Conservation (phyloP, 2,113 vertebrate genomes). For the Muscicapa adusta region DNA sequence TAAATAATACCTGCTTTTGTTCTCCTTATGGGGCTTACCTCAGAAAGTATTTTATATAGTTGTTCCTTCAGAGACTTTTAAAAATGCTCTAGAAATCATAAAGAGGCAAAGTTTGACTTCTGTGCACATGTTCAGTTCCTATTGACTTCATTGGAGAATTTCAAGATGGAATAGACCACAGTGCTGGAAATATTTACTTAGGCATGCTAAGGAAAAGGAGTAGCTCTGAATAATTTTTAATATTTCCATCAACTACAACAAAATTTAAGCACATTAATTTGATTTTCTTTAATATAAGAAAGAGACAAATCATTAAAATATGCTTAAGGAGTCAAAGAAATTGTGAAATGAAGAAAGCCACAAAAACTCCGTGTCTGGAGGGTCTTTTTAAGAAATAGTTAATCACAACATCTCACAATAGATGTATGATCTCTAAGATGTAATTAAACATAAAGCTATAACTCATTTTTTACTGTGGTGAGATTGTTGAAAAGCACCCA, state of each 20-base stretch:
- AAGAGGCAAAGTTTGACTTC: conserved; percentile 8
- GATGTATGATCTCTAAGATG: conserved; percentile 25
- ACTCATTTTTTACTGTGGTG: conserved; percentile 32
- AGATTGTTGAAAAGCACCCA: conserved; percentile 53
- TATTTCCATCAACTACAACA: conserved; percentile 30
- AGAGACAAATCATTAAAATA: background rate
- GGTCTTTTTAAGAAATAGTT: background rate
- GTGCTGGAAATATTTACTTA: conserved; percentile 31
- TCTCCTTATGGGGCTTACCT: conserved; percentile 15
- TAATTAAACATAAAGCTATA: conserved; percentile 42
- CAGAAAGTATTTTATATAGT: conserved; percentile 31
- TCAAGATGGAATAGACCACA: background rate
- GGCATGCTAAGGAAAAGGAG: conserved; percentile 7
- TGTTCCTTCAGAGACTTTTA: conserved; percentile 33
- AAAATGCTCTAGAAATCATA: conserved; percentile 52
- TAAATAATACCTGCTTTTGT: conserved; percentile 21
- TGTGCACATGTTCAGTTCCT: background rate
- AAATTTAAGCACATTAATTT: background rate
- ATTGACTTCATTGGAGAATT: background rate
- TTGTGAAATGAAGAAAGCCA: conserved; percentile 35
- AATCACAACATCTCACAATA: conserved; percentile 16
- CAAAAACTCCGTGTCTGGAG: conserved; percentile 21
- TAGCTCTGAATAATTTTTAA: conserved; percentile 39
- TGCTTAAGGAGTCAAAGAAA: conserved; percentile 44
- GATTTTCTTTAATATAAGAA: background rate